phyloP scores from a whole-genome alignment of 2,113 vertebrate species.

The Ovis canadensis region DNA sequence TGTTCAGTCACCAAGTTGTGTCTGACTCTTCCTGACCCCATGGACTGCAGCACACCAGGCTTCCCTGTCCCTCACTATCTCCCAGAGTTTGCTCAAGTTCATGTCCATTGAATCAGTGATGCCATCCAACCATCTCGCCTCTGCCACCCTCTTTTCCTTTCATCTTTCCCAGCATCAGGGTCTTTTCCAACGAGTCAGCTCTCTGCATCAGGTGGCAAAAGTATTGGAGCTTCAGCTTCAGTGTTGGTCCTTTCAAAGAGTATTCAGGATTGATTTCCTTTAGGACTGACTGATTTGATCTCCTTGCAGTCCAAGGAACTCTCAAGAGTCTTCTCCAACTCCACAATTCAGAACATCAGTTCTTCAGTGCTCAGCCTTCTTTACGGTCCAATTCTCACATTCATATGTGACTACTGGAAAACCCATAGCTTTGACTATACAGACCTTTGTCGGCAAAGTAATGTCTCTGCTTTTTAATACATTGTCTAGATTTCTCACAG shows the following conservation, averaged over 20 bases:
- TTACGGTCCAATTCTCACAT: background rate
- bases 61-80: background rate
- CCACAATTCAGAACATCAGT: background rate
- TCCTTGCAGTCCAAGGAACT: background rate
- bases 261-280: background rate
- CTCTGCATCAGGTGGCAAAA: background rate
- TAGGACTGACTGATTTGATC: background rate
- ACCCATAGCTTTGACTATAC: background rate
- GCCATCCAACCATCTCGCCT: background rate
- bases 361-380: background rate
- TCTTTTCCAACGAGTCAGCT: background rate
- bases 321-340: background rate
- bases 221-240: background rate
- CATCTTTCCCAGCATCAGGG: background rate
- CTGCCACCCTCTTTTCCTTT: background rate
- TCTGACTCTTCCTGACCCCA: background rate
- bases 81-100: background rate
- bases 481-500: background rate
- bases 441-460: background rate
- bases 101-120: background rate
- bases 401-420: background rate
- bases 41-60: background rate
- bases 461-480: background rate
- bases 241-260: background rate
- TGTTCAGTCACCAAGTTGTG: background rate